Evolutionary conservation across 2,113 vertebrate genomes (phyloP).

Genomic region (Beaufortia kweichowensis): DNA sequence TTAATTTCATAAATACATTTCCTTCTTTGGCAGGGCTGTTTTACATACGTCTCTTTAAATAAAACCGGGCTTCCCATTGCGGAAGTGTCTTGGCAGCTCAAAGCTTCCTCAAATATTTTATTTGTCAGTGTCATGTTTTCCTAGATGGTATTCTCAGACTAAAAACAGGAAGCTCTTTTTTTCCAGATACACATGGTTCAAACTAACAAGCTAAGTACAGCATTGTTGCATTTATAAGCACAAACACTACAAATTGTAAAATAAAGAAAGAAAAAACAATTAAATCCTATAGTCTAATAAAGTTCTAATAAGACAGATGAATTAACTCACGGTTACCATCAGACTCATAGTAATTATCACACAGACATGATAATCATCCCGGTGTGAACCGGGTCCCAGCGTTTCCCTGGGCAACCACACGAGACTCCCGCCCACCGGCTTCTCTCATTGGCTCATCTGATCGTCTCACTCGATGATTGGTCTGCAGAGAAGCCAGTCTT

Average conservation of each 20-base stretch:
- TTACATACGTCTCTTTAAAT: slow-evolving; percentile 32
- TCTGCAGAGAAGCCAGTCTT: slow-evolving; percentile 4
- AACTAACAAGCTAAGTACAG: background rate
- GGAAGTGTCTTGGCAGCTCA: slow-evolving; percentile 44
- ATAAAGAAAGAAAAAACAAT: too few relatives aligned
- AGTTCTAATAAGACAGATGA: slow-evolving; percentile 3
- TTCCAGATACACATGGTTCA: background rate
- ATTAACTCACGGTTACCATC: background rate
- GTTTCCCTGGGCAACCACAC: slow-evolving; percentile 48
- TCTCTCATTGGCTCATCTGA: slow-evolving; percentile 3
- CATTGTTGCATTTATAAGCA: background rate
- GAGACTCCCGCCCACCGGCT: background rate
- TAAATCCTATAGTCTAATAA: background rate
- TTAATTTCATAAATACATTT: background rate
- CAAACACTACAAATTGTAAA: background rate
- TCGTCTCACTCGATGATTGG: slow-evolving; percentile 24
- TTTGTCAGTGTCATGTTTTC: slow-evolving; percentile 42
- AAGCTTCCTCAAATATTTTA: slow-evolving; percentile 47
- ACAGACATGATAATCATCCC: slow-evolving; percentile 12
- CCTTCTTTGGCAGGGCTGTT: background rate
- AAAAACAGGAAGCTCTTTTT: slow-evolving; percentile 45
- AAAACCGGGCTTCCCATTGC: slow-evolving; percentile 20
- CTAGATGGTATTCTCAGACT: slow-evolving; percentile 29
- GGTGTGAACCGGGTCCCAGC: background rate
- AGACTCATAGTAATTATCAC: slow-evolving; percentile 12